These are phyloP conservation scores for Anaspis maculata DNA, from an alignment of 2,888 invertebrate species.

Conservation along the genomic window DNA sequence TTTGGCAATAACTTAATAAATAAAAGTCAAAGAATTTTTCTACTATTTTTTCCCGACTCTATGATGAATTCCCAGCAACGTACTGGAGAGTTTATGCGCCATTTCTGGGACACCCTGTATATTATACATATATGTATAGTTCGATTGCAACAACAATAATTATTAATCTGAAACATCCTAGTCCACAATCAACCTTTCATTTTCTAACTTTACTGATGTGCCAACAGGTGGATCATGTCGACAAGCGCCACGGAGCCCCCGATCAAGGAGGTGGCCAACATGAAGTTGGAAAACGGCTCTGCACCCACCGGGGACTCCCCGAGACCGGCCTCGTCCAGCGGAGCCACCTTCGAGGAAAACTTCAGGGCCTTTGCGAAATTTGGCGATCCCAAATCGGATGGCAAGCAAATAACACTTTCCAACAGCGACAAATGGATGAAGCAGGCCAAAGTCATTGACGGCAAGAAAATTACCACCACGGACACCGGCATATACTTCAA, in stretches of 20 bases:
- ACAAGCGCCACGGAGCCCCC: slow-evolving; percentile 19
- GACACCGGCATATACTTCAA: slow-evolving; percentile 91
- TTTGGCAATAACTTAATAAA: too few relatives aligned
- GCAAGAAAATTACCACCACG: slow-evolving; percentile 82
- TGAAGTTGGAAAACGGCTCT: slow-evolving; percentile 49
- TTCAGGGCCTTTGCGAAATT: slow-evolving; percentile 84
- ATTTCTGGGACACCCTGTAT: too few relatives aligned
- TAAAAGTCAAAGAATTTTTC: too few relatives aligned
- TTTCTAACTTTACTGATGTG: too few relatives aligned
- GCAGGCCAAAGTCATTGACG: slow-evolving; percentile 76
- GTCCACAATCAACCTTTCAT: too few relatives aligned
- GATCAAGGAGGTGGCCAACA: slow-evolving; percentile 44
- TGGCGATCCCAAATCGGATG: slow-evolving; percentile 82
- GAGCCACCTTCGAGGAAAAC: slow-evolving; percentile 50
- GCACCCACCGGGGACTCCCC: slow-evolving; percentile 18
- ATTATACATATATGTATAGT: too few relatives aligned
- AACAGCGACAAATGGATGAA: slow-evolving; percentile 96
- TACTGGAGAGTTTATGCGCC: too few relatives aligned
- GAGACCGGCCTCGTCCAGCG: slow-evolving; percentile 18
- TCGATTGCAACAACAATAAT: too few relatives aligned
- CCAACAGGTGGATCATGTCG: slow-evolving; percentile 16
- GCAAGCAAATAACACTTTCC: slow-evolving; percentile 75
- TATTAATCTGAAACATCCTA: too few relatives aligned
- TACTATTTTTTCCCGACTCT: too few relatives aligned
- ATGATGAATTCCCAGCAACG: too few relatives aligned